Evolutionary conservation across 2,797 vertebrate species (phyloP), one percentile per base, ranked within the genome.

Genomic region (Microcaecilia unicolor): DNA sequence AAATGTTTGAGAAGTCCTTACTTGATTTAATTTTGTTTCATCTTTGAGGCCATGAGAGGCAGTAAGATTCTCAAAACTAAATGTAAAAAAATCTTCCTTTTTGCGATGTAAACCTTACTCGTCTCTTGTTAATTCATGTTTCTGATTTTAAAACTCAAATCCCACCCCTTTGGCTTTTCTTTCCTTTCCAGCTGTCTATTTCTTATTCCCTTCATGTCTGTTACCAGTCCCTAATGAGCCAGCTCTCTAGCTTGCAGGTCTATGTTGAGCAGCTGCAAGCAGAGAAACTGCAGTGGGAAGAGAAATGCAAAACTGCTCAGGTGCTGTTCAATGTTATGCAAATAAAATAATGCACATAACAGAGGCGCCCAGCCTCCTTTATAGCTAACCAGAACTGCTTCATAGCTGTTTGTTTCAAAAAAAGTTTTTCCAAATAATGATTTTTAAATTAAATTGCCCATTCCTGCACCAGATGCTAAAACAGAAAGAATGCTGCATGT

Each of bases 261-360:
- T 82, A 72, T 37, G 76, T 84, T 41, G 79, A 80, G 70, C 78
- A 81, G 55, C 76, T 72, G 54, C 81, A 85, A 78, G n/a, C n/a
- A 61, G 76, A 85, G 72, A 81, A 73, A 68, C 81, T 75, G 69
- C 76, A 76, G 15, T 84, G 76, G 74, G 75, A 73, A 63, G 73
- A 81, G 68, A 68, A 54, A 37, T 82, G 66, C 68, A 73, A 63
- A 57, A 34, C 56, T 47, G 59, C 57, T 61, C 78, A 76, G 74
- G 72, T 83, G 76, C 66, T 44, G 29, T 45, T 28, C 33, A 44
- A 16, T 28, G 24, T 14, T 61, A 41, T 42, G 37, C 38, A 32
- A 31, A 4, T 11, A 38, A 43, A 8, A 33, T 15, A 14, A 15
- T 6, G 15, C 9, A 15, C n/a, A n/a, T n/a, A n/a, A n/a, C n/a